Conservation (phyloP, 2,113 vertebrate species). For the Caranx ignobilis region DNA sequence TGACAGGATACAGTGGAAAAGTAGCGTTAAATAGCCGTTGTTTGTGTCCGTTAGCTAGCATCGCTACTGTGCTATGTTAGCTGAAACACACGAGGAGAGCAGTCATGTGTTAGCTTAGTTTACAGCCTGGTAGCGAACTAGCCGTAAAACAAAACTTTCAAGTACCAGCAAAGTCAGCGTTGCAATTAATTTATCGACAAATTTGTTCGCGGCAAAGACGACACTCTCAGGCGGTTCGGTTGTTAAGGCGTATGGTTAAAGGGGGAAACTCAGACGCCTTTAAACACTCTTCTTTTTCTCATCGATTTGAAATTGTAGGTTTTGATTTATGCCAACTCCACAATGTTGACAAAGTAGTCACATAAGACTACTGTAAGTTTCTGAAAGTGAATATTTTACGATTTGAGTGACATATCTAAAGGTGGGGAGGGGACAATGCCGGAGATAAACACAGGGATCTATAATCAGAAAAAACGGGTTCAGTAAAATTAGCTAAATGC, state of each 20-base stretch:
- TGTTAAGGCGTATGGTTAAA: not conserved
- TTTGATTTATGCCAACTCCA: not conserved
- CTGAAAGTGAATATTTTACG: not conserved
- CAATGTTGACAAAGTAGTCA: not conserved
- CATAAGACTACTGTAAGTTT: too few species aligned
- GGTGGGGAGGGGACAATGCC: rapidly evolving
- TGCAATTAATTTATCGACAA: too few species aligned
- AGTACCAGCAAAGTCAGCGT: not conserved
- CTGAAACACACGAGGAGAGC: slow-evolving; percentile 33
- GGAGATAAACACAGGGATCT: not conserved
- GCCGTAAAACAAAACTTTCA: slow-evolving; percentile 1
- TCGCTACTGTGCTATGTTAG: not conserved
- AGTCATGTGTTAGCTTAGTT: slow-evolving; percentile 34
- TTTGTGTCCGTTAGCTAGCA: not conserved
- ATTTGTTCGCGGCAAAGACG: rapidly evolving
- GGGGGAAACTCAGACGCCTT: not conserved
- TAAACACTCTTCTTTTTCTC: rapidly evolving
- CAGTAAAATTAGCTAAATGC: not conserved
- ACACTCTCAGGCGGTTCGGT: rapidly evolving
- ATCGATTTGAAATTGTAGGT: not conserved
- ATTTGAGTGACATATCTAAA: too few species aligned
- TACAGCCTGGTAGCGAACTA: slow-evolving; percentile 20
- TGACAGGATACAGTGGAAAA: not conserved
- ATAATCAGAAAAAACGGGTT: not conserved
- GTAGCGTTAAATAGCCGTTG: not conserved